phyloP scores from a whole-genome alignment of 2,797 vertebrate species.

The Acipenser ruthenus region DNA sequence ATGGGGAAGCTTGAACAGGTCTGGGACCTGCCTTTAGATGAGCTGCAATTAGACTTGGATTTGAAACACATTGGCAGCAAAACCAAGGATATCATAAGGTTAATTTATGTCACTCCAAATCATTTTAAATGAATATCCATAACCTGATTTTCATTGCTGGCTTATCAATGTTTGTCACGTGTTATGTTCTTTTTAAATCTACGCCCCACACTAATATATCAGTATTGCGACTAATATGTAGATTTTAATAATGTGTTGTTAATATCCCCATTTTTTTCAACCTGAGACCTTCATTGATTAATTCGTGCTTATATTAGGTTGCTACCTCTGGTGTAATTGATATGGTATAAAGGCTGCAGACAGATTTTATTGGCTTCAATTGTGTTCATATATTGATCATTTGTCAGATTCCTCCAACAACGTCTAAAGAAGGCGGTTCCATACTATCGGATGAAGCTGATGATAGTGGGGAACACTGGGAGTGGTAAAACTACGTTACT shows the following conservation, averaged over 20 bases:
- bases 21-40: conserved; percentile 94
- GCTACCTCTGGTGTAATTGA: too few relatives aligned
- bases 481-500: conserved; percentile 88
- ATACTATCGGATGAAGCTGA: conserved; percentile 88
- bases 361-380: neutral
- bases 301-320: too few relatives aligned
- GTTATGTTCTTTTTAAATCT: neutral
- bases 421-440: conserved; percentile 91
- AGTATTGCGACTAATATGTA: too few relatives aligned
- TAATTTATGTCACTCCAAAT: neutral
- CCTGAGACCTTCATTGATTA: too few relatives aligned
- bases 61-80: conserved; percentile 86
- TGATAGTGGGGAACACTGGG: conserved; percentile 80
- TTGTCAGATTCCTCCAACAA: conserved; percentile 84
- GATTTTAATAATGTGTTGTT: too few relatives aligned
- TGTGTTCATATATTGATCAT: neutral
- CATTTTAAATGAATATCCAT: neutral
- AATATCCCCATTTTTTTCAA: too few relatives aligned
- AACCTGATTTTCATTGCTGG: neutral
- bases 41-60: conserved; percentile 82
- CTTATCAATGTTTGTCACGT: neutral
- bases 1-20: conserved; percentile 84
- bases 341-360: too few relatives aligned
- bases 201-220: neutral
- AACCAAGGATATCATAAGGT: conserved; percentile 95